These are phyloP conservation scores for Danio albolineatus DNA, from an alignment of 2,797 vertebrate genomes.

Conservation along the genomic window DNA sequence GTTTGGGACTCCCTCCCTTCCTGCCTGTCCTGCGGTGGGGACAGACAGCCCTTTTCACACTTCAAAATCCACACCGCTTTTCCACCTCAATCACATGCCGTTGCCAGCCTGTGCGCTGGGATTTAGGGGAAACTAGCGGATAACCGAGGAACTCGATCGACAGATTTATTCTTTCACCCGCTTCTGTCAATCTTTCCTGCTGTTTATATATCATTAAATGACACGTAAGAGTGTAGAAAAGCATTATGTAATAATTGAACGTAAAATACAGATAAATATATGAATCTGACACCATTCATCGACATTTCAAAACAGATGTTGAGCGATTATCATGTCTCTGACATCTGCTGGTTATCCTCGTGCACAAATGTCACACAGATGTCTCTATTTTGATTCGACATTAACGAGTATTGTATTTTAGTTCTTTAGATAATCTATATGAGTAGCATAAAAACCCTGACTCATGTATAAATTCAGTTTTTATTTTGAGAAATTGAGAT, in stretches of 20 bases:
- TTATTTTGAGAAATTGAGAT: neutral
- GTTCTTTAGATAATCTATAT: neutral
- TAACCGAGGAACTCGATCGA: constrained; percentile 60
- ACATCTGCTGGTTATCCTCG: constrained; percentile 38
- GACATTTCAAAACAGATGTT: neutral
- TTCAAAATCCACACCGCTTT: constrained; percentile 61
- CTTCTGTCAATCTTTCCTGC: neutral
- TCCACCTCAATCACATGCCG: constrained; percentile 60
- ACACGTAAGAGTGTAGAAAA: neutral
- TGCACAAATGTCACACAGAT: neutral
- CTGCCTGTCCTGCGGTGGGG: constrained; percentile 31
- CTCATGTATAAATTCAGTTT: neutral
- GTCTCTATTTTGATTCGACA: neutral
- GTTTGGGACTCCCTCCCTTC: constrained; percentile 1
- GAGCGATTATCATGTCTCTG: constrained; percentile 17
- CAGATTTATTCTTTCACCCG: neutral
- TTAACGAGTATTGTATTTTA: neutral
- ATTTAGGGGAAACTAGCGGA: constrained; percentile 63
- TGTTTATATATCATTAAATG: neutral
- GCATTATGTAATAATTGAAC: neutral
- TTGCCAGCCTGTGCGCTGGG: constrained; percentile 37
- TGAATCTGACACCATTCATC: neutral
- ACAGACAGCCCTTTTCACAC: constrained; percentile 40
- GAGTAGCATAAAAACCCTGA: neutral
- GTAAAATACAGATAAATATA: neutral